Conservation (phyloP, 2,797 vertebrate genomes). For the Falco cherrug region DNA sequence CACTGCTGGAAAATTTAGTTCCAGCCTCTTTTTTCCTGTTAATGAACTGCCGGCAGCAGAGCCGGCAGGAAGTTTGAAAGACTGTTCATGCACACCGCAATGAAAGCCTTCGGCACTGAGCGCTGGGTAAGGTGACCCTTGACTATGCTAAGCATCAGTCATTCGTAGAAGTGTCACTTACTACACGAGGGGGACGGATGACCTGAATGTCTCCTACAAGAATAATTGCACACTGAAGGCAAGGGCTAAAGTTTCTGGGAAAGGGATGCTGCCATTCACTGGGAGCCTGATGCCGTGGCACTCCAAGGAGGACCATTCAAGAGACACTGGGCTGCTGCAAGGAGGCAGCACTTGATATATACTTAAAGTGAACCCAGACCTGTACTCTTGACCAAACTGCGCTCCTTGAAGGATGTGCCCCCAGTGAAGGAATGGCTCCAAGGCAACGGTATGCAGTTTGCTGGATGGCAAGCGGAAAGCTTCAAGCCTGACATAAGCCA, state of each 20-base stretch:
- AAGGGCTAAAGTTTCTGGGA: neutral
- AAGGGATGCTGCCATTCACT: neutral
- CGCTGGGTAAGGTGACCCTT: neutral
- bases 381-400: neutral
- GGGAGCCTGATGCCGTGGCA: neutral
- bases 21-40: neutral
- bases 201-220: constrained; percentile 11
- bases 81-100: rapidly evolving
- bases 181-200: neutral
- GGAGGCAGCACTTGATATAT: neutral
- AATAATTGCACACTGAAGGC: neutral
- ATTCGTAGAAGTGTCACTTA: neutral
- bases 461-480: constrained; percentile 22
- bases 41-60: neutral
- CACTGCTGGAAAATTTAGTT: neutral
- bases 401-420: neutral
- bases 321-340: neutral
- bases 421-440: neutral
- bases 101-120: neutral
- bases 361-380: neutral
- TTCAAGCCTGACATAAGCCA: constrained; percentile 48
- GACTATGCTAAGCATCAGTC: neutral
- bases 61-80: neutral
- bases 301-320: neutral
- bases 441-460: constrained; percentile 2